These are phyloP conservation scores for Drosophila mimica DNA, from an alignment of 2,888 invertebrate genomes.

Conservation along the genomic window DNA sequence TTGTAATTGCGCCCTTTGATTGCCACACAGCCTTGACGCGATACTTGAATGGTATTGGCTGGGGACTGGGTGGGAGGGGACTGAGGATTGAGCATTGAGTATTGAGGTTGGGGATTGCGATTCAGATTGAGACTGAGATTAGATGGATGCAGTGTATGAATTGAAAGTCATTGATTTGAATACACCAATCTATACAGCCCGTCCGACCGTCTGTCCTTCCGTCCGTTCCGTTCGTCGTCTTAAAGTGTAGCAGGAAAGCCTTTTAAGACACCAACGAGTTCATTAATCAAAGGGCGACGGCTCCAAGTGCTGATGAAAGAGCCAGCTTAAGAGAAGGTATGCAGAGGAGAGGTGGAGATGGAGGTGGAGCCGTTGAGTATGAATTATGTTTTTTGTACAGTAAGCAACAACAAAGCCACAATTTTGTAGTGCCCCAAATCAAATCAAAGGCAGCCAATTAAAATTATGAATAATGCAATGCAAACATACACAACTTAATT, in stretches of 20 bases:
- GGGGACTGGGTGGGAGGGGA: conserved; percentile 4
- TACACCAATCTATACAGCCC: neutral
- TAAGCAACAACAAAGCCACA: neutral
- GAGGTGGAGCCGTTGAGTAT: neutral
- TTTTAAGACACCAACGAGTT: conserved; percentile 39
- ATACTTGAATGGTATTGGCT: conserved; percentile 17
- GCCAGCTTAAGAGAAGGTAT: conserved; percentile 8
- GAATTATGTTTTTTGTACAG: conserved; percentile 14
- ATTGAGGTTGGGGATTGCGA: conserved; percentile 2
- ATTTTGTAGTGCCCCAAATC: neutral
- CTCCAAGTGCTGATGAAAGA: conserved; percentile 23
- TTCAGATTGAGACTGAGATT: conserved; percentile 14
- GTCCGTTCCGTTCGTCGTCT: neutral
- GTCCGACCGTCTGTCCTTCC: neutral
- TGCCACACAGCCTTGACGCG: conserved; percentile 21
- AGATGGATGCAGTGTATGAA: conserved; percentile 11
- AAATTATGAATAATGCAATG: conserved; percentile 2
- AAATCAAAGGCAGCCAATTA: conserved; percentile 12
- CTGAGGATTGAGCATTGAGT: neutral
- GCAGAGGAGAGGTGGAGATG: neutral
- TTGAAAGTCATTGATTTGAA: conserved; percentile 35
- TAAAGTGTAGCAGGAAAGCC: conserved; percentile 21
- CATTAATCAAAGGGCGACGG: conserved; percentile 40
- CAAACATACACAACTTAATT: conserved; percentile 12
- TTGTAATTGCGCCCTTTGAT: conserved; percentile 46